A percentile compares a stretch with the other conserved stretches of the same genome.
phyloP scores from a whole-genome alignment of 2,797 vertebrate species.

The Ceyx erithaca region DNA sequence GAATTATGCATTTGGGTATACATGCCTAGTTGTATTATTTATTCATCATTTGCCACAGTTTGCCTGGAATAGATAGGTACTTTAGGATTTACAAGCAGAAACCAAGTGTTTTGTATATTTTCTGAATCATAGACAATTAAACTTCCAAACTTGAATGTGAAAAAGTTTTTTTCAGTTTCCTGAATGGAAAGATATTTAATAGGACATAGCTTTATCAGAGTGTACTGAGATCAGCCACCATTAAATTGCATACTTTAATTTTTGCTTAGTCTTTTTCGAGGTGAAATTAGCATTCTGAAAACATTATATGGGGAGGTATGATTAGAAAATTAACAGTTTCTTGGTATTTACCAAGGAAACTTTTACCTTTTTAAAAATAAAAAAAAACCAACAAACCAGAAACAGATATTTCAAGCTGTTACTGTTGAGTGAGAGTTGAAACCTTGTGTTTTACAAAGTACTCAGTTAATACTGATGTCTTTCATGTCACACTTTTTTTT shows the following conservation, averaged over 20 bases:
- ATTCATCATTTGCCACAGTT: background rate
- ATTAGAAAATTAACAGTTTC: background rate
- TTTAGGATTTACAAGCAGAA: background rate
- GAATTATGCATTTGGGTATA: background rate
- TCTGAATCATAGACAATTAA: background rate
- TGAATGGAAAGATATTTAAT: conserved; percentile 4
- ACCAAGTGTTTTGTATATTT: background rate
- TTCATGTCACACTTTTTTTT: background rate
- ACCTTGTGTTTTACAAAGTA: background rate
- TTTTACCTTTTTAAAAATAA: background rate
- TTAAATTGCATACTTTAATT: background rate
- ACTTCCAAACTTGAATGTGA: background rate
- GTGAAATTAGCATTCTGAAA: background rate
- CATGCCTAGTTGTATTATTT: background rate
- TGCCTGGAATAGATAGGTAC: background rate
- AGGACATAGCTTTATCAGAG: background rate
- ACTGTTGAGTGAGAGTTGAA: background rate
- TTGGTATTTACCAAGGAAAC: background rate
- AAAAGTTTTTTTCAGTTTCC: background rate
- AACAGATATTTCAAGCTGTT: background rate
- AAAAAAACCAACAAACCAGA: background rate
- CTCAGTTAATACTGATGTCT: background rate
- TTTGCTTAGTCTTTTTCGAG: background rate
- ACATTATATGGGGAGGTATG: background rate
- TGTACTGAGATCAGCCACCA: background rate